phyloP scores from a whole-genome alignment of 2,113 vertebrate genomes.

The Pseudopodoces humilis region DNA sequence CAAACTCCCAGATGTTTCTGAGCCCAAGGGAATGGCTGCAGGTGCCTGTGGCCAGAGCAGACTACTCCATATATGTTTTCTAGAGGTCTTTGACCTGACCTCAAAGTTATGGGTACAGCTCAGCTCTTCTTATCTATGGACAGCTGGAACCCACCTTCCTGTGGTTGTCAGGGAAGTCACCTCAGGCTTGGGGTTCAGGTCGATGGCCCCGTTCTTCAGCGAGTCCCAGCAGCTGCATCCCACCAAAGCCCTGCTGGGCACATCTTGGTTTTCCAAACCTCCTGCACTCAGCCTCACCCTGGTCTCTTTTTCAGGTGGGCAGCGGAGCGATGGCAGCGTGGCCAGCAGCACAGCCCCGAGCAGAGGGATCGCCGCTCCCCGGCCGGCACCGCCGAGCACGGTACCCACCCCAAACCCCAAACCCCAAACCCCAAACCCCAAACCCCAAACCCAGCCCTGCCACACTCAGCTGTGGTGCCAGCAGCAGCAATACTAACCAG shows the following conservation, averaged over 20 bases:
- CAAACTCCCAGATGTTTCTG: not conserved
- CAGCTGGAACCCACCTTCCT: not conserved
- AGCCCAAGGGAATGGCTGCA: not conserved
- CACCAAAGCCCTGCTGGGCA: not conserved
- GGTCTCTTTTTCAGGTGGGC: constrained; percentile 72
- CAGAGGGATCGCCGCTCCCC: not conserved
- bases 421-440: not conserved
- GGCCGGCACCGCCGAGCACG: not conserved
- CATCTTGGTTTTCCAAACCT: accelerated
- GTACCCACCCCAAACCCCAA: not conserved
- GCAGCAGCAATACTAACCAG: not conserved
- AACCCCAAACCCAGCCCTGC: not conserved
- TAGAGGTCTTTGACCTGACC: not conserved
- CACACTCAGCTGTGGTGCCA: not conserved
- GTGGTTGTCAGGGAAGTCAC: not conserved
- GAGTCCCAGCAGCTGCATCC: not conserved
- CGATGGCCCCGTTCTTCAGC: not conserved
- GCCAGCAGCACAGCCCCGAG: not conserved
- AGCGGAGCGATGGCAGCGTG: constrained; percentile 24
- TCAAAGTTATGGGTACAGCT: not conserved
- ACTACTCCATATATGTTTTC: not conserved
- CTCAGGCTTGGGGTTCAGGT: not conserved
- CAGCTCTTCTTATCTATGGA: not conserved
- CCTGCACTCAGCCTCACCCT: not conserved
- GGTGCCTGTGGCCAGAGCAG: not conserved